Conservation (phyloP, 1,140 invertebrate species). For the Nomia melanderi region DNA sequence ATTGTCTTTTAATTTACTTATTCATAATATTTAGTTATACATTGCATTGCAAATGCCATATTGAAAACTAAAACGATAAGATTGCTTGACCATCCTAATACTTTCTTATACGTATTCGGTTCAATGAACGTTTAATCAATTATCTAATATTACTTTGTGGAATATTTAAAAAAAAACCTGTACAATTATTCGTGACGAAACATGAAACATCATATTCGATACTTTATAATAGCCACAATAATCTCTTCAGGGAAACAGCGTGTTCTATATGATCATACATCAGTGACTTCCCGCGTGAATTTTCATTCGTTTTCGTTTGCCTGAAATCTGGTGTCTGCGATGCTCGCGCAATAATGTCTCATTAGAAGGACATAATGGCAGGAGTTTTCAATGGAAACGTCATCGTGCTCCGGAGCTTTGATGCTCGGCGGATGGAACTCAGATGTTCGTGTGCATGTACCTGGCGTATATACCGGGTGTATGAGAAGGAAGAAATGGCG, state of each 20-base stretch:
- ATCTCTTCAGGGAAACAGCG: background rate
- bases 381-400: constrained; percentile 6
- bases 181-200: no score
- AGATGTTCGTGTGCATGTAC: background rate
- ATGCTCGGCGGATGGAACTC: background rate
- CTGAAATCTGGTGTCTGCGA: background rate
- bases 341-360: constrained; percentile 14
- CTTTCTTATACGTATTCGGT: no score
- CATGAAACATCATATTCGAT: no score
- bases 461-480: background rate
- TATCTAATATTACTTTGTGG: no score
- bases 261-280: background rate
- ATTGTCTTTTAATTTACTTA: no score
- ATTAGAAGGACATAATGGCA: constrained; percentile 26
- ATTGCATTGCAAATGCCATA: no score
- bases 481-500: constrained; percentile 23
- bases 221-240: background rate
- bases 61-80: no score
- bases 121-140: no score
- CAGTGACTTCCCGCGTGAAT: background rate
- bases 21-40: no score
- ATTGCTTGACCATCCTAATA: no score
- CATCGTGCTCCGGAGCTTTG: background rate
- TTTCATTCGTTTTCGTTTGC: background rate
- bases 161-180: no score